phyloP scores from a whole-genome alignment of 2,797 vertebrate genomes.

The Phoeniculus purpureus region DNA sequence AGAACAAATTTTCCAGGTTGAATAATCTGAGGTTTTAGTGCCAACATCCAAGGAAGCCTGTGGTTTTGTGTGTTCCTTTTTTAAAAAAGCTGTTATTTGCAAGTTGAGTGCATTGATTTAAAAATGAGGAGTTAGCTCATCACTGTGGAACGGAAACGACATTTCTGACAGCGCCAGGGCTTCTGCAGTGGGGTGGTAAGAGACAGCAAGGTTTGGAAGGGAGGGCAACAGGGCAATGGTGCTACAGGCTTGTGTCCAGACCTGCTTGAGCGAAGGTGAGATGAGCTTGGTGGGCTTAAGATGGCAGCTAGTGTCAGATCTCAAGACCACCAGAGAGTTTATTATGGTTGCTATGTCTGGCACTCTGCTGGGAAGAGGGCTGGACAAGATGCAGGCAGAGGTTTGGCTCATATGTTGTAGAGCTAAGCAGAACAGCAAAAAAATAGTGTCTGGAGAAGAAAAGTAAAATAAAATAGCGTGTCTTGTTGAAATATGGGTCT shows the following conservation, averaged over 20 bases:
- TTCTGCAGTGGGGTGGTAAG: neutral
- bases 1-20: constrained; percentile 16
- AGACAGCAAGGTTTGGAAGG: neutral
- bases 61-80: constrained; percentile 45
- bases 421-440: neutral
- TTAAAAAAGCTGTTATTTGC: constrained; percentile 18
- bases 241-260: neutral
- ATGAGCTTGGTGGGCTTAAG: neutral
- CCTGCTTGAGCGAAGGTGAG: neutral
- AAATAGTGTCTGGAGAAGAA: neutral
- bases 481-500: neutral
- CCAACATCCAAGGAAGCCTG: neutral
- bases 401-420: neutral
- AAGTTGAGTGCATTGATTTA: constrained; percentile 5
- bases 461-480: neutral
- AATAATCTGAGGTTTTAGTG: constrained; percentile 26
- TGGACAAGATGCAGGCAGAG: neutral
- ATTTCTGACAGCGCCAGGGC: constrained; percentile 17
- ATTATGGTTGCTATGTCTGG: neutral
- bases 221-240: neutral
- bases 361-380: neutral
- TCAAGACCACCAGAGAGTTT: neutral
- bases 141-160: constrained; percentile 26
- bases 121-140: constrained; percentile 41
- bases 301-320: neutral